These are phyloP conservation scores for Epicauta chinensis DNA, from an alignment of 1,140 invertebrate genomes.

Conservation along the genomic window DNA sequence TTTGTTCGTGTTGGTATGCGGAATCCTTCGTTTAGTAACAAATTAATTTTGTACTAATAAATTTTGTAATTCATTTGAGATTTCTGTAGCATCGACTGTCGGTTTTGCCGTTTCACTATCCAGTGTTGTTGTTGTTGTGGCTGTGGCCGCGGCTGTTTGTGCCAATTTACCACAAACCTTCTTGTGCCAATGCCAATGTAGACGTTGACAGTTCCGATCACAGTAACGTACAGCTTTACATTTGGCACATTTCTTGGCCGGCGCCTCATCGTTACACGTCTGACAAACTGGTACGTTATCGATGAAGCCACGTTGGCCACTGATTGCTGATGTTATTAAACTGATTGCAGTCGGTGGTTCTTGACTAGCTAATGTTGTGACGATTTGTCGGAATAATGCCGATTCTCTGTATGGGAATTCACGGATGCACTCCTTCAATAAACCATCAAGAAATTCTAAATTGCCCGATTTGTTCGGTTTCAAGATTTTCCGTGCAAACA, in stretches of 20 bases:
- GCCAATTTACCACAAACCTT: constrained; percentile 65
- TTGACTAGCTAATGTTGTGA: constrained; percentile 62
- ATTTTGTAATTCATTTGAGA: constrained; percentile 26
- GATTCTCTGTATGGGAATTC: constrained; percentile 84
- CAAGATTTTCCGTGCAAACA: constrained; percentile 66
- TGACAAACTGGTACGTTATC: constrained; percentile 70
- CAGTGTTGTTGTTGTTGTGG: too few relatives aligned
- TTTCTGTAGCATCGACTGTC: constrained; percentile 23
- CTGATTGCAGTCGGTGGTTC: constrained; percentile 62
- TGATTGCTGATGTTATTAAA: constrained; percentile 79
- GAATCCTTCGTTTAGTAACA: too few relatives aligned
- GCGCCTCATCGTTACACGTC: constrained; percentile 84
- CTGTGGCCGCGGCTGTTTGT: constrained; percentile 9
- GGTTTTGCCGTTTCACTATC: constrained; percentile 8
- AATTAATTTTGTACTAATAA: constrained; percentile 16
- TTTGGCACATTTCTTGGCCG: constrained; percentile 89
- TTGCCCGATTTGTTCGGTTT: constrained; percentile 71
- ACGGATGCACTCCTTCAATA: constrained; percentile 77
- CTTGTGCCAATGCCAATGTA: constrained; percentile 97
- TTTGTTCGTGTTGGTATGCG: too few relatives aligned
- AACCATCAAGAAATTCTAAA: constrained; percentile 72
- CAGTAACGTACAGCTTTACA: constrained; percentile 94
- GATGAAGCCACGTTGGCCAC: constrained; percentile 75
- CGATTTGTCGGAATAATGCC: constrained; percentile 79
- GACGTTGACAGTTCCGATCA: constrained; percentile 84